Conservation (phyloP, 2,113 vertebrate genomes). For the Ceratotherium simum region DNA sequence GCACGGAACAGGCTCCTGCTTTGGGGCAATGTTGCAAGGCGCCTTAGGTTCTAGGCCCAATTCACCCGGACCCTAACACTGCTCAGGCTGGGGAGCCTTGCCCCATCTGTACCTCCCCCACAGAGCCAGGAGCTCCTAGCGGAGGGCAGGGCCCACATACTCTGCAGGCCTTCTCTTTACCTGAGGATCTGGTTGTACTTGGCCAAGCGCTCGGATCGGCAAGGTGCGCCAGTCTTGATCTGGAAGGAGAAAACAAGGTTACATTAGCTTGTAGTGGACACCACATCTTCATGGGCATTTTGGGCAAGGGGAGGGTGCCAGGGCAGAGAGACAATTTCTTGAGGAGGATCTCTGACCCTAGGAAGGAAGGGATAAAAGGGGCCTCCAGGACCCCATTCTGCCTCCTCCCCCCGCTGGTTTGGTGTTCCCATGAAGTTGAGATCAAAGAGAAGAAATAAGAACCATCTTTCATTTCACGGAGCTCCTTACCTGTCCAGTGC, state of each 20-base stretch:
- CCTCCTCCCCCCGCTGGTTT: fast-evolving
- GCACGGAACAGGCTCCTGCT: fast-evolving
- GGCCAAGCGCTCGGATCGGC: slow-evolving; percentile 97
- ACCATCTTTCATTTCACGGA: background rate
- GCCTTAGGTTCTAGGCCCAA: fast-evolving
- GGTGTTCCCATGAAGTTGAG: background rate
- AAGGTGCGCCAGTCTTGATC: slow-evolving; percentile 99
- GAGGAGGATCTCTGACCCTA: background rate
- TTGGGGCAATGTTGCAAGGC: fast-evolving
- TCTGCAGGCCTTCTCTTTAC: slow-evolving; percentile 79
- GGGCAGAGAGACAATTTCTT: fast-evolving
- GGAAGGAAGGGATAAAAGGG: background rate
- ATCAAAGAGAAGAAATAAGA: no score
- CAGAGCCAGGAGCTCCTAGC: background rate
- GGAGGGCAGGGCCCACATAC: background rate
- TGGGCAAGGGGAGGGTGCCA: background rate
- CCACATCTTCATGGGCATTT: fast-evolving
- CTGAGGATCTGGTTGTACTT: slow-evolving; percentile 99
- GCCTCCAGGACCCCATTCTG: no score
- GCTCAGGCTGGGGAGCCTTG: background rate
- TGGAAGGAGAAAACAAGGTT: slow-evolving; percentile 74
- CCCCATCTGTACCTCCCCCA: fast-evolving
- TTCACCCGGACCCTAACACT: background rate
- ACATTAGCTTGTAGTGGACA: fast-evolving
- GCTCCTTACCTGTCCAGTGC: slow-evolving; percentile 93